Evolutionary conservation across 2,113 vertebrate genomes (phyloP).

Genomic region (Salvelinus alpinus): DNA sequence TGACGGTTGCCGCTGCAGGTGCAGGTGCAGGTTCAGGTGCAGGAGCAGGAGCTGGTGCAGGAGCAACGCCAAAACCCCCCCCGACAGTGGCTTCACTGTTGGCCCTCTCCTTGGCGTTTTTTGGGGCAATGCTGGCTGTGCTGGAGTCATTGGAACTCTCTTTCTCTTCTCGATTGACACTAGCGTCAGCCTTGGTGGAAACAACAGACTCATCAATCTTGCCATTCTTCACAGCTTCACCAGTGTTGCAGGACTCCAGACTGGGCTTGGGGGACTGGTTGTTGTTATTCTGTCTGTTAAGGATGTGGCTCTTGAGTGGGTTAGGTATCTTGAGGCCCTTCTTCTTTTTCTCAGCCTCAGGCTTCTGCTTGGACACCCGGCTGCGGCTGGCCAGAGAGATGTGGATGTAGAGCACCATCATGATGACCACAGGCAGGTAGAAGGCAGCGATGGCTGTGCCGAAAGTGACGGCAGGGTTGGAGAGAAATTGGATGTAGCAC

Average conservation of each 20-base stretch:
- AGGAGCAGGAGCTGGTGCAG: constrained; percentile 38
- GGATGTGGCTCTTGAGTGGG: constrained; percentile 83
- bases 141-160: constrained; percentile 97
- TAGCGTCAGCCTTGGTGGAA: constrained; percentile 59
- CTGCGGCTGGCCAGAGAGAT: constrained; percentile 96
- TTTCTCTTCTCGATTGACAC: constrained; percentile 82
- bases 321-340: constrained; percentile 82
- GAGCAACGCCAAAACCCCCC: constrained; percentile 32
- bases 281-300: constrained; percentile 88
- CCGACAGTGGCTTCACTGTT: constrained; percentile 72
- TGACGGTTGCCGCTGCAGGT: constrained; percentile 22
- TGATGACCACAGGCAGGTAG: constrained; percentile 96
- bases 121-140: constrained; percentile 86
- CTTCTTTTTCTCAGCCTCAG: constrained; percentile 87
- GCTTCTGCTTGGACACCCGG: constrained; percentile 89
- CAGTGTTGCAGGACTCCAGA: constrained; percentile 59
- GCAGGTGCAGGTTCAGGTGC: constrained; percentile 37
- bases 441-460: constrained; percentile 97
- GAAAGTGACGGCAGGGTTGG: constrained; percentile 92
- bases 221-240: constrained; percentile 85
- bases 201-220: constrained; percentile 76
- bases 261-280: constrained; percentile 76
- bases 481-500: constrained; percentile 97
- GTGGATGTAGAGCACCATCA: constrained; percentile 96
- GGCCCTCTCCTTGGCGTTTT: constrained; percentile 82